Conservation (phyloP, 2,113 vertebrate species). For the Microcebus murinus region DNA sequence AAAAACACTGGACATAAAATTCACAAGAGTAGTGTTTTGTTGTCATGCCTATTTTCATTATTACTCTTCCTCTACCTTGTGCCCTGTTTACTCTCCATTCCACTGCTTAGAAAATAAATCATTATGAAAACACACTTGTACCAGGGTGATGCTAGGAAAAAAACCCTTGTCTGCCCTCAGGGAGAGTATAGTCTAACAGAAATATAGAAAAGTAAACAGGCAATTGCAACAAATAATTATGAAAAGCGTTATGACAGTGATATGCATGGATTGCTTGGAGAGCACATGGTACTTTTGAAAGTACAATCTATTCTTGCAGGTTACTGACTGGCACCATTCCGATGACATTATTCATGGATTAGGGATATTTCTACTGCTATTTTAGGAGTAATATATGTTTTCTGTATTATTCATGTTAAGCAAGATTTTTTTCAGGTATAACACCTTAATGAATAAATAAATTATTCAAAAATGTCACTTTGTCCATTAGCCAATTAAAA, state of each 20-base stretch:
- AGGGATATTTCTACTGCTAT: too few relatives aligned
- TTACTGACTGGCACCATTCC: background rate
- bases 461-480: background rate
- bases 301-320: accelerated
- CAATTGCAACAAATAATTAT: background rate
- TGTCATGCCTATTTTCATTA: background rate
- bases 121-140: background rate
- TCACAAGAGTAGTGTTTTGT: background rate
- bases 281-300: background rate
- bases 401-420: background rate
- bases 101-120: background rate
- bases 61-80: background rate
- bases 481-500: background rate
- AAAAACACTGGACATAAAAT: background rate
- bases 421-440: background rate
- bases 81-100: background rate
- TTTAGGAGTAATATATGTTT: background rate
- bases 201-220: background rate
- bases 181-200: background rate
- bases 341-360: background rate
- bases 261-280: background rate
- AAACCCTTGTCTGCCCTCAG: background rate
- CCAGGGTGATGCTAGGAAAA: background rate
- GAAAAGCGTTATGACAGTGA: background rate
- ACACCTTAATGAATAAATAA: background rate